Evolutionary conservation across 2,888 invertebrate genomes (phyloP).

Genomic region (Drosophila quinaria): DNA sequence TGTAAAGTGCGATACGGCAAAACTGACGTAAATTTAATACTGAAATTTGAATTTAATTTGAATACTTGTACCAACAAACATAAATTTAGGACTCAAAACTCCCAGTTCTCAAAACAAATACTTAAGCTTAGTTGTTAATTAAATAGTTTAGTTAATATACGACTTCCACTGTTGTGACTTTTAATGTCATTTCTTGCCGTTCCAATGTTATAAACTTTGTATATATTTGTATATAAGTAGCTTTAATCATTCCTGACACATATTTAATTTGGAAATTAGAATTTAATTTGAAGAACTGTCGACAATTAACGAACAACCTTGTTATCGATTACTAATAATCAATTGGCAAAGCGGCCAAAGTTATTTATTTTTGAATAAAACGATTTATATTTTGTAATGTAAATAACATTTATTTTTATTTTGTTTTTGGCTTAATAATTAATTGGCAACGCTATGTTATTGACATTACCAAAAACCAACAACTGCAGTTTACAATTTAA

Average conservation of each 20-base stretch:
- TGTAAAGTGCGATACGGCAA: conserved; percentile 1
- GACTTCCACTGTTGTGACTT: conserved; percentile 60
- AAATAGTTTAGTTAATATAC: conserved; percentile 20
- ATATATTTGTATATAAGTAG: conserved; percentile 68
- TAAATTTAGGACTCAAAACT: conserved; percentile 85
- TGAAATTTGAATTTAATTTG: no score
- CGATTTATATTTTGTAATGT: no score
- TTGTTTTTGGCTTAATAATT: no score
- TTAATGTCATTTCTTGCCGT: conserved; percentile 48
- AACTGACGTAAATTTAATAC: background rate
- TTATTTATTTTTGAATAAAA: no score
- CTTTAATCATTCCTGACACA: conserved; percentile 13
- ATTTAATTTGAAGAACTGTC: background rate
- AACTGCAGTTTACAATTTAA: background rate
- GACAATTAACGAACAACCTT: background rate
- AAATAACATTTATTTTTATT: no score
- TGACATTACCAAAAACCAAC: background rate
- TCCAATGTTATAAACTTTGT: conserved; percentile 48
- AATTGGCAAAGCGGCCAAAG: background rate
- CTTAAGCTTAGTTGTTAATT: conserved; percentile 32
- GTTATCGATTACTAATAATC: background rate
- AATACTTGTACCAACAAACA: no score
- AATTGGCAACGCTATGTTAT: no score
- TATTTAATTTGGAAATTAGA: conserved; percentile 8
- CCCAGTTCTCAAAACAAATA: conserved; percentile 1